Evolutionary conservation across 2,113 vertebrate species (phyloP).

Genomic region (Bombycilla garrulus): DNA sequence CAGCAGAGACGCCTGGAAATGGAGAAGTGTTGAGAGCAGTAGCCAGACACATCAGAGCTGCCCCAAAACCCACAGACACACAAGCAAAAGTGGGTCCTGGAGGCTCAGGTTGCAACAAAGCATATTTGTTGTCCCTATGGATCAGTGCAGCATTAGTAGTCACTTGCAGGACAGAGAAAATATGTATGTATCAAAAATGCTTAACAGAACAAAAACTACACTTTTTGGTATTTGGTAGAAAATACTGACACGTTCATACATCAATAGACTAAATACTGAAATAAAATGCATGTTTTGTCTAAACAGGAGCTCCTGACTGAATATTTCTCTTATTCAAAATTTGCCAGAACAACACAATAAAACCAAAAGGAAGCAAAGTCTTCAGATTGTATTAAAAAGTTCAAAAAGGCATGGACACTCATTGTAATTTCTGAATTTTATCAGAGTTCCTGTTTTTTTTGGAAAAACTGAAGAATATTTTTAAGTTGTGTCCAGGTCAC

Average conservation of each 20-base stretch:
- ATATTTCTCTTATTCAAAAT: neutral
- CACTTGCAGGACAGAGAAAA: neutral
- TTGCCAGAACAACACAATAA: neutral
- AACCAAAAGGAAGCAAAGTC: neutral
- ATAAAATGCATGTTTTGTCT: neutral
- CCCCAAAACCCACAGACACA: neutral
- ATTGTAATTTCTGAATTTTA: neutral
- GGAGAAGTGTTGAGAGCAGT: rapidly evolving
- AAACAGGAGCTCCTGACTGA: neutral
- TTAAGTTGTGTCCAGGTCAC: neutral
- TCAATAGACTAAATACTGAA: neutral
- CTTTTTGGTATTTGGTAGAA: neutral
- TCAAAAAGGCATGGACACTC: neutral
- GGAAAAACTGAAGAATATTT: neutral
- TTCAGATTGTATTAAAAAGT: neutral
- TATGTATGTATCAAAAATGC: rapidly evolving
- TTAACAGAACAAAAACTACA: neutral
- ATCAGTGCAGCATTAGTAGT: neutral
- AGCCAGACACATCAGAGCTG: no score
- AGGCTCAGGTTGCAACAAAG: neutral
- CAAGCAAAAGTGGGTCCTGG: neutral
- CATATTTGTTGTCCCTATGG: neutral
- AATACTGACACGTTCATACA: neutral
- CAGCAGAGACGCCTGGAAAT: neutral
- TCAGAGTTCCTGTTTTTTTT: neutral